Evolutionary conservation across 1,140 invertebrate species (phyloP), one percentile per base, ranked within the genome.

Genomic region (Drosophila elegans): DNA sequence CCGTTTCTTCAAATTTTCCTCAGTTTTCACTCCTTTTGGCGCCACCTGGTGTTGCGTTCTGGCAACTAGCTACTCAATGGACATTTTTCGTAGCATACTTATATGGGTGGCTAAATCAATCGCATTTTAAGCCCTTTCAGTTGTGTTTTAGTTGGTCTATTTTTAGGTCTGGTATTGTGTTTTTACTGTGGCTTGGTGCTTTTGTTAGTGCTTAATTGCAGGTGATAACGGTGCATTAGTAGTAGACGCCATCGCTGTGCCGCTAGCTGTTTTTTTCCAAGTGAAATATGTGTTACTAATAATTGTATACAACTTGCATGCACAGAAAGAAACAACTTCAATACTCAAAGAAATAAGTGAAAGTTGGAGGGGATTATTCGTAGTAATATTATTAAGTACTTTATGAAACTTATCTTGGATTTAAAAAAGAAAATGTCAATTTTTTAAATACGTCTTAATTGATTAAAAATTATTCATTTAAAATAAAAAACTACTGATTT

Each of bases 41-140:
- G 60, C 64, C 64, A 42, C 64, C 60, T 68, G 38, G 45, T 52
- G 64, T 68, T 68, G 60, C 64, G 11, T 75, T 75, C 53, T 59
- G 27, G 73, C 75, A 66, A 75, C 72, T 57, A 74, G 42, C 27
- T 38, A 25, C 36, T 55, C 21, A 29, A 39, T 57, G 45, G 36
- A 52, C 72, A 74, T 73, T 57, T 75, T 66, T 74, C 60, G 71
- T 75, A 74, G 71, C 73, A 63, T 74, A 57, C 52, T 46, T 72
- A 72, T 29, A 2, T 25, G 11, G 32, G 32, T 10, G 34, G 49
- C 66, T 72, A 72, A 72, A 61, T 36, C 46, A 41, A 32, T 38
- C 59, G 21, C 66, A 57, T 57, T 27, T 49, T 32, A 21, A 13
- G 13, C 16, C 48, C 34, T 34, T 42, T n/a, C 21, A 10, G 36